Conservation (phyloP, 2,113 vertebrate species). For the Hydrochoerus hydrochaeris region DNA sequence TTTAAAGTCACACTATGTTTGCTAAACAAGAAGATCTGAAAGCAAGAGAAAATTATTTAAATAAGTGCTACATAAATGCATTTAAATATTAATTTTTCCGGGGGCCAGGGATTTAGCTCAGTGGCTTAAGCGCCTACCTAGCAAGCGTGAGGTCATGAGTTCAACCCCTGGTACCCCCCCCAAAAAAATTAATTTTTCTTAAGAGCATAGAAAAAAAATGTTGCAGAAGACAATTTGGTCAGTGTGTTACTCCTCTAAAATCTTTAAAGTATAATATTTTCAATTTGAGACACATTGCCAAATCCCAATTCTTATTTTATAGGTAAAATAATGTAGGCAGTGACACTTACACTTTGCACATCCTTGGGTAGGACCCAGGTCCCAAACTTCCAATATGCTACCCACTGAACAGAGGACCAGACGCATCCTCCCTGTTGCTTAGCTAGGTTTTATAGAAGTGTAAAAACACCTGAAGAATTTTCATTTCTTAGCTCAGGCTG, state of each 20-base stretch:
- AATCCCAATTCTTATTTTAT: not conserved
- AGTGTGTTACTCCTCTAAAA: not conserved
- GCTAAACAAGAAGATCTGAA: not conserved
- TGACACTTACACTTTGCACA: not conserved
- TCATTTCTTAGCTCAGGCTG: not conserved
- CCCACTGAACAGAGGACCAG: not conserved
- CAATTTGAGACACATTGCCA: not conserved
- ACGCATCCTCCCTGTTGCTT: not conserved
- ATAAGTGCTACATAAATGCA: not conserved
- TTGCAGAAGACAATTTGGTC: too few species aligned
- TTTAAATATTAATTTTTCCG: too few species aligned
- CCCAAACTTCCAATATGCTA: accelerated
- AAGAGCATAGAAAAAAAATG: not conserved
- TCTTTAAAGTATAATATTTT: not conserved
- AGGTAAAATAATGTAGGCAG: not conserved
- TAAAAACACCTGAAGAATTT: not conserved
- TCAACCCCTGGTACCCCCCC: too few species aligned
- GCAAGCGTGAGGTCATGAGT: too few species aligned
- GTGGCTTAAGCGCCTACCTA: too few species aligned
- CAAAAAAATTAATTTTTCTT: too few species aligned
- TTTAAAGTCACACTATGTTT: not conserved
- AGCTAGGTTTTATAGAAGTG: not conserved
- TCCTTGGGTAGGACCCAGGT: accelerated
- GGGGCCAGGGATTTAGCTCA: too few species aligned
- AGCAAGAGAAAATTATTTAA: not conserved